These are phyloP conservation scores for Platyscapa corneri DNA, from an alignment of 1,140 invertebrate genomes.

Conservation along the genomic window DNA sequence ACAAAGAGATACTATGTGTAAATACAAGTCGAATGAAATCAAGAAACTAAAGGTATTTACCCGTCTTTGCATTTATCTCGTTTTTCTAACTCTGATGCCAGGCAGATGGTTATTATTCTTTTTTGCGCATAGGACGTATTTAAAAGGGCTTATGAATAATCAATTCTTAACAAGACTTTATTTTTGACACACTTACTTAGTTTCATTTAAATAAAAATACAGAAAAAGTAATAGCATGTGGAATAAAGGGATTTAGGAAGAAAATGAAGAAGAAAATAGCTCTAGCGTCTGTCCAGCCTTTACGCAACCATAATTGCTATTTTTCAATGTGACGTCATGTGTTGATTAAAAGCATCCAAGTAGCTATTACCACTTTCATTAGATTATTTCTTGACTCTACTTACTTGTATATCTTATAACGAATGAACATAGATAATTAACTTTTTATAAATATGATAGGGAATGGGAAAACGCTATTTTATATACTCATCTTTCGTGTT, in stretches of 20 bases:
- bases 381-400: not conserved
- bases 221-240: too few species aligned
- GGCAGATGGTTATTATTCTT: constrained; percentile 29
- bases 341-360: not conserved
- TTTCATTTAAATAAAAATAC: too few species aligned
- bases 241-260: too few species aligned
- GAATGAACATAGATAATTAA: constrained; percentile 35
- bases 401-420: not conserved
- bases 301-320: not conserved
- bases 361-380: not conserved
- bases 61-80: constrained; percentile 20
- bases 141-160: not conserved
- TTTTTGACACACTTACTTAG: not conserved
- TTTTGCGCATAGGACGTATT: not conserved
- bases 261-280: not conserved
- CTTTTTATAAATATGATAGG: constrained; percentile 27
- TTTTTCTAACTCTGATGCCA: not conserved
- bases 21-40: constrained; percentile 46
- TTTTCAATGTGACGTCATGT: not conserved
- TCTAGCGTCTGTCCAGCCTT: not conserved
- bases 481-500: not conserved
- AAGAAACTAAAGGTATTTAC: not conserved
- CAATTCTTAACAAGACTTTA: constrained; percentile 23
- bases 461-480: not conserved
- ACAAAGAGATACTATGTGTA: not conserved